Evolutionary conservation across 2,888 invertebrate genomes (phyloP), one percentile per base, ranked within the genome.

Genomic region (Rhingia campestris): DNA sequence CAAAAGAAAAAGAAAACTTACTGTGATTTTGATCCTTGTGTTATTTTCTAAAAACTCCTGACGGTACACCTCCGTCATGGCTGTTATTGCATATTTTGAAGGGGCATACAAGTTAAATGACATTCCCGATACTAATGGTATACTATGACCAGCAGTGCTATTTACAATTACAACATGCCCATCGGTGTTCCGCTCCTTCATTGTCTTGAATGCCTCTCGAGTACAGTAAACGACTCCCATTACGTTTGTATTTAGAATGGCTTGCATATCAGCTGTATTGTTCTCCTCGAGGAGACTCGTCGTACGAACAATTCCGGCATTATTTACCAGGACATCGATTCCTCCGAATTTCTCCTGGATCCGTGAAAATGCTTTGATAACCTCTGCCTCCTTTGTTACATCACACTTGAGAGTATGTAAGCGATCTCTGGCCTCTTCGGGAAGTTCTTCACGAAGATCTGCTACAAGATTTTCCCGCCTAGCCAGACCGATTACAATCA

Each of bases 291-390:
- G 87, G 4, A 91, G 86, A 30, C 89, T 88, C 0, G 88, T 89
- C 77, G 87, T 87, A 0, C 89, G 87, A 0, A 89, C 88, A 7
- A 91, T 89, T 3, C 91, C 91, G 0, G 94, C 94, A 88, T 94
- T 94, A 87, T 94, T 94, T 0, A 94, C 88, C 43, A 94, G 90
- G 0, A 94, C 91, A 88, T 94, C 93, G 2, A 93, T 90, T 0
- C 93, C 93, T 0, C 94, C 94, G 0, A 93, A 87, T 39, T 92
- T 89, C 0, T 90, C 87, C 63, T 93, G 92, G 43, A 93, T 92
- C 90, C 91, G 92, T 10, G 90, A 88, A 87, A 94, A 94, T 12
- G 93, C 91, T 12, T 88, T 88, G 14, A 92, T 81, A 37, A 95
- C 92, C n/a, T 94, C 92, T 0, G 92, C 91, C 86, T 94, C 93